These are phyloP conservation scores for Crotalus tigris DNA, from an alignment of 2,113 vertebrate genomes.

Conservation along the genomic window DNA sequence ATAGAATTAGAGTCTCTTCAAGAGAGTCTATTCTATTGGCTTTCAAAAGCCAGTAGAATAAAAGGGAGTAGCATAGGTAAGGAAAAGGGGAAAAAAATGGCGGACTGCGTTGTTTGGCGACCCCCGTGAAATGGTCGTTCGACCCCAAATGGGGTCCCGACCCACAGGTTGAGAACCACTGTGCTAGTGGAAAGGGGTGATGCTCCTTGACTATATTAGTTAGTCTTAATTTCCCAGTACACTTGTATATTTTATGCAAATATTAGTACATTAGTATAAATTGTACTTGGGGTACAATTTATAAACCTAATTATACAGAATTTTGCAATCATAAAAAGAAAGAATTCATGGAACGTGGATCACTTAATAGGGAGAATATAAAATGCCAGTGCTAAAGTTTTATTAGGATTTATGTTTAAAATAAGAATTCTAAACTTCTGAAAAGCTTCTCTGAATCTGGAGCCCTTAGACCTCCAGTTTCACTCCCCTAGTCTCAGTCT, in stretches of 20 bases:
- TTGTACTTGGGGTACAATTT: not conserved
- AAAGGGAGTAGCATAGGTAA: no score
- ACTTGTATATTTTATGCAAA: not conserved
- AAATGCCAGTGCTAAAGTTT: not conserved
- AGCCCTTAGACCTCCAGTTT: not conserved
- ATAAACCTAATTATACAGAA: not conserved
- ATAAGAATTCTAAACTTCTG: not conserved
- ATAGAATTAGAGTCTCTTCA: no score
- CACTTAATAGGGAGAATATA: not conserved
- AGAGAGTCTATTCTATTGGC: no score
- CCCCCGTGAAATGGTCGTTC: no score
- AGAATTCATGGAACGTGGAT: not conserved
- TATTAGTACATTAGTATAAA: not conserved
- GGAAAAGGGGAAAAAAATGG: no score
- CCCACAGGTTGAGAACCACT: no score
- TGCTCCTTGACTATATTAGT: not conserved
- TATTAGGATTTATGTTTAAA: not conserved
- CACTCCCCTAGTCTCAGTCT: not conserved
- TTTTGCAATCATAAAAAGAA: not conserved
- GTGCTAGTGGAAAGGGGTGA: not conserved
- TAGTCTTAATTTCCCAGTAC: not conserved
- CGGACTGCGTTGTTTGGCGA: no score
- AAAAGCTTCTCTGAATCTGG: not conserved
- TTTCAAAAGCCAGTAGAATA: no score
- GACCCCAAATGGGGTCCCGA: no score